phyloP scores from a whole-genome alignment of 2,888 invertebrate species.

The Caenorhabditis zanzibari region DNA sequence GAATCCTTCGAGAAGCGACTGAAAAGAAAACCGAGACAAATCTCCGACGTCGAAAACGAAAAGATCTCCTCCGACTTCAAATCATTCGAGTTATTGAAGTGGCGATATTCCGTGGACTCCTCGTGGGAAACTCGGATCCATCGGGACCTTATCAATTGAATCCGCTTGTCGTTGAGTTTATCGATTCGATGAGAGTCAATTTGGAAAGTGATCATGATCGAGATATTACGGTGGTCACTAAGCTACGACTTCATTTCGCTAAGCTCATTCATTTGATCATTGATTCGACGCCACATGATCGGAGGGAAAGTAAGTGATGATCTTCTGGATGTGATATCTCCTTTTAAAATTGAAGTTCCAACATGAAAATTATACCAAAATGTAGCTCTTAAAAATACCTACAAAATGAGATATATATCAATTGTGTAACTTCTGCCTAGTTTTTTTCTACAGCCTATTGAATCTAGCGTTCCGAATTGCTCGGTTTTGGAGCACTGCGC shows the following conservation, averaged over 20 bases:
- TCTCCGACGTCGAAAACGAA: constrained; percentile 91
- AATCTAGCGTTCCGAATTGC: too few relatives aligned
- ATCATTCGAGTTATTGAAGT: constrained; percentile 92
- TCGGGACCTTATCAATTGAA: constrained; percentile 86
- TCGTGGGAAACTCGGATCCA: constrained; percentile 88
- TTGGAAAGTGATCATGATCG: constrained; percentile 90
- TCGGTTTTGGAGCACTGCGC: too few relatives aligned
- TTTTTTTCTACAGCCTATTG: too few relatives aligned
- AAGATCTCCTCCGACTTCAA: constrained; percentile 94
- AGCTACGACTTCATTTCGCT: constrained; percentile 95
- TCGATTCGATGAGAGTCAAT: constrained; percentile 94
- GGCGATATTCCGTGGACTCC: constrained; percentile 77
- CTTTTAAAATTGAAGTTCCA: too few relatives aligned
- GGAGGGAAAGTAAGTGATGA: constrained; percentile 34
- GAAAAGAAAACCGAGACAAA: constrained; percentile 89
- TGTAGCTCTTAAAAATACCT: too few relatives aligned
- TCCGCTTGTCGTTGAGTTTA: constrained; percentile 93
- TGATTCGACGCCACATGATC: constrained; percentile 85
- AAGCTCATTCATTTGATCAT: constrained; percentile 95
- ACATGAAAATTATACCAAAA: too few relatives aligned
- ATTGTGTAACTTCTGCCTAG: too few relatives aligned
- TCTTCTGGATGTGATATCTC: too few relatives aligned
- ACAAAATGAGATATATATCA: too few relatives aligned
- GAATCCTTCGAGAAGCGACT: constrained; percentile 91
- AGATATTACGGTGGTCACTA: constrained; percentile 90